A percentile compares a stretch with the other conserved stretches of the same genome.
Conservation (phyloP, 2,888 invertebrate species). For the Agriopis leucophaearia region DNA sequence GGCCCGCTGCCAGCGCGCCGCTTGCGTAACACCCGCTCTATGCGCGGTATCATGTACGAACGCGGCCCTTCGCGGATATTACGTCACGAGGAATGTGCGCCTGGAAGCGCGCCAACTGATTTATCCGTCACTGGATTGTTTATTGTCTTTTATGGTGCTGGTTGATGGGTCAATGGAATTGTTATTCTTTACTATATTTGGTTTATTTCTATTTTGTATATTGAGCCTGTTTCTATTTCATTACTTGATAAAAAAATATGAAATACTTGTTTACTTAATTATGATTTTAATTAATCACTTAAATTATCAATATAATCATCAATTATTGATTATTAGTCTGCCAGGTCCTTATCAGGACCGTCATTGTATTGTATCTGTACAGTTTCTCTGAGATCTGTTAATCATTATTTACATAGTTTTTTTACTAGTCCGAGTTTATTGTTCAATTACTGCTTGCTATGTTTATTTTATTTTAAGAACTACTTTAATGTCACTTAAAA, state of each 20-base stretch:
- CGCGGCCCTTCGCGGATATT: constrained; percentile 81
- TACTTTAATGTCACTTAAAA: constrained; percentile 16
- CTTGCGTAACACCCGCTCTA: constrained; percentile 81
- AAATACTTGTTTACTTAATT: neutral
- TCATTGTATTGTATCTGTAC: neutral
- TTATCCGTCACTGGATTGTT: constrained; percentile 79
- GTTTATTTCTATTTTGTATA: constrained; percentile 36
- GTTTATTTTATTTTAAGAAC: neutral
- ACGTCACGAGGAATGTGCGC: constrained; percentile 80
- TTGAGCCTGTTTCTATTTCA: constrained; percentile 19
- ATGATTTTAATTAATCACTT: neutral
- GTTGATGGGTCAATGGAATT: constrained; percentile 70
- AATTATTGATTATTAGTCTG: neutral
- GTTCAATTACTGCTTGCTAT: neutral
- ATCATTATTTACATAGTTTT: neutral
- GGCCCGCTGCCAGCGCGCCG: constrained; percentile 81
- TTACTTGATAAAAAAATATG: neutral
- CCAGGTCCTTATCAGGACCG: neutral
- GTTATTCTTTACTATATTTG: constrained; percentile 54
- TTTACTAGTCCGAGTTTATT: neutral
- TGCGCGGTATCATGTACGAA: constrained; percentile 78
- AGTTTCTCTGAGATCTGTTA: neutral
- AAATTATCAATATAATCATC: neutral
- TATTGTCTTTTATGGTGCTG: constrained; percentile 84
- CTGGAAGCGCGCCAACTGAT: constrained; percentile 81